A percentile compares a stretch with the other conserved stretches of the same genome.
These are phyloP conservation scores for Rhagonycha fulva DNA, from an alignment of 2,888 invertebrate genomes.

Conservation along the genomic window DNA sequence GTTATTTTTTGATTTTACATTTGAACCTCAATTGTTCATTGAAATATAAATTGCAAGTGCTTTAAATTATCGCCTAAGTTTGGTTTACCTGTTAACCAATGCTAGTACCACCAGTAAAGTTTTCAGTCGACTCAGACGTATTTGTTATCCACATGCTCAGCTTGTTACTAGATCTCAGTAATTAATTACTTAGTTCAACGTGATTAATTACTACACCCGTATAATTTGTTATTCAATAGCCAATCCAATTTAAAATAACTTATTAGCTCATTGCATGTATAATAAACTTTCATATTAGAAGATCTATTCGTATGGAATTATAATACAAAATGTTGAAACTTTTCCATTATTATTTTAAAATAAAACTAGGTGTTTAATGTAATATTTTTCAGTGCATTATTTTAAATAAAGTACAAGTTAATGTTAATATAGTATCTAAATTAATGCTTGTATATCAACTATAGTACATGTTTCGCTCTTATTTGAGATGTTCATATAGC, in stretches of 20 bases:
- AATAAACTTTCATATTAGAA: neutral
- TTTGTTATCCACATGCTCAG: neutral
- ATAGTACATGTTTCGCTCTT: too few species aligned
- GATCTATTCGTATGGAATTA: neutral
- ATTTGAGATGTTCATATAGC: too few species aligned
- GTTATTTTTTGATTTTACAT: neutral
- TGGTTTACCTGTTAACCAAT: conserved; percentile 3
- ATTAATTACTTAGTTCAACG: conserved; percentile 2
- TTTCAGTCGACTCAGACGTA: neutral
- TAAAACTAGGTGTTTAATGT: neutral
- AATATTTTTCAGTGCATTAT: too few species aligned
- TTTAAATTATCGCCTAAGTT: neutral
- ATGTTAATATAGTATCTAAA: too few species aligned
- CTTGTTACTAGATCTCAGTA: neutral
- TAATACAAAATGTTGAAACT: neutral
- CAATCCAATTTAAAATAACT: conserved; percentile 2
- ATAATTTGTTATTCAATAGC: conserved; percentile 2
- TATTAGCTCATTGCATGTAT: neutral
- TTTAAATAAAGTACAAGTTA: too few species aligned
- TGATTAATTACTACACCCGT: conserved; percentile 3
- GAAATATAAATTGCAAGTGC: neutral
- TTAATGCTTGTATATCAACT: too few species aligned
- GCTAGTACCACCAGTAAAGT: neutral
- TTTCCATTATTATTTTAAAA: neutral
- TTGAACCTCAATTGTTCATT: neutral